Conservation (phyloP, 2,888 invertebrate species). For the Portevinia maculata region DNA sequence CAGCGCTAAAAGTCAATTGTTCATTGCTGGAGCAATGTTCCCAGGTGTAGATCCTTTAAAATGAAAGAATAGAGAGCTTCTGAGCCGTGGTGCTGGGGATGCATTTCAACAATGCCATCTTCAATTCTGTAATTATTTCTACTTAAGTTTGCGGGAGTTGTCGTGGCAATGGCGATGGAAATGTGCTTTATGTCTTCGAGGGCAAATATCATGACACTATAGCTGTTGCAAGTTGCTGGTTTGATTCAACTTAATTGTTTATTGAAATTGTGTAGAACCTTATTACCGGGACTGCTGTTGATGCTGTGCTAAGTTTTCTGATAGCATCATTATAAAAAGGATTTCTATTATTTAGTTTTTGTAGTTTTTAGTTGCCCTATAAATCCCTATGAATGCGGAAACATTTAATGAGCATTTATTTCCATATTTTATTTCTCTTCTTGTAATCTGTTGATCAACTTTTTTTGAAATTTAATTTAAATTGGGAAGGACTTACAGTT, state of each 20-base stretch:
- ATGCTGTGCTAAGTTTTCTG: conserved; percentile 51
- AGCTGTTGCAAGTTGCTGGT: conserved; percentile 41
- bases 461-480: neutral
- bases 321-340: conserved; percentile 46
- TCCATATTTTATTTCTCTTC: neutral
- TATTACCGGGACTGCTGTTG: conserved; percentile 32
- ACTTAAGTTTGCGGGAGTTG: conserved; percentile 44
- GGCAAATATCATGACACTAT: conserved; percentile 62
- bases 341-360: conserved; percentile 34
- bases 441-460: conserved; percentile 7
- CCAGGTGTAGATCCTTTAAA: conserved; percentile 68
- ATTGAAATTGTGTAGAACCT: conserved; percentile 32
- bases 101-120: conserved; percentile 42
- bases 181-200: conserved; percentile 41
- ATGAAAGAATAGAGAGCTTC: conserved; percentile 56
- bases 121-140: conserved; percentile 70
- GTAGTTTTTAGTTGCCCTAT: conserved; percentile 23
- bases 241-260: conserved; percentile 67
- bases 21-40: conserved; percentile 69
- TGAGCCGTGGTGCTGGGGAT: conserved; percentile 54
- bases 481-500: neutral
- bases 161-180: conserved; percentile 15
- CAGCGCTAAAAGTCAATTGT: conserved; percentile 70
- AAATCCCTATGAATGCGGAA: conserved; percentile 33
- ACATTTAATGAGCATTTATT: conserved; percentile 37